Base-by-base conservation (phyloP, 2,888 invertebrate species). In the Diplazon laetatorius region DNA sequence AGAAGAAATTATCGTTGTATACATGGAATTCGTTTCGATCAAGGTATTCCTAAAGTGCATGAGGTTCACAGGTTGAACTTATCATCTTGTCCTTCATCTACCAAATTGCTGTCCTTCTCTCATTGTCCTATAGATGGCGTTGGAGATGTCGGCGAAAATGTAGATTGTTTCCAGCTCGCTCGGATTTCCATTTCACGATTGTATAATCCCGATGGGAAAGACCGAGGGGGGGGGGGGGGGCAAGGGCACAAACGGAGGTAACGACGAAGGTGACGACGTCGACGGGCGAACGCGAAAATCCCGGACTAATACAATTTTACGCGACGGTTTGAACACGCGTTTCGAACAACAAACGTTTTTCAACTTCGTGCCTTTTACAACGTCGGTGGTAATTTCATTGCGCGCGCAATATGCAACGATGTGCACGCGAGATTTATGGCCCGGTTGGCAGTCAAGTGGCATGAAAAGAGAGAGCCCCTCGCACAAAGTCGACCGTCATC, bases 401-500 rank as follows among this genome's bases (percentile, higher is more conserved):
- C 20, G 4, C 6, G 57, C 20, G 37, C 22, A 52, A 20, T 44
- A 30, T 20, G 37, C 35, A 55, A 65, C 35, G 71, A 72, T 75
- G 39, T 35, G 52, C 63, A 79, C 62, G 75, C 75, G 71, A 79
- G 63, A 76, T 76, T 79, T 75, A 71, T 75, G 39, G 83, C 81
- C 70, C 80, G 82, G 72, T 80, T 80, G 82, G 85, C 83, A 85
- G 80, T 80, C 76, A 85, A 86, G 83, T 83, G 76, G 73, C 84
- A 83, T 85, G 85, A 85, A 86, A 84, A 79, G 62, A 86, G 83
- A 79, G 62, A 79, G 62, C 57, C 50, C 20, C 62, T 52, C n/a
- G 25, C 42, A 16, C 46, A 25, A 16, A 60, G 50, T 48, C 39
- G 42, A 63, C n/a, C 68, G 57, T 65, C 50, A 76, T 66, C 63